Conservation (phyloP, 2,797 vertebrate species). For the Thunnus albacares region DNA sequence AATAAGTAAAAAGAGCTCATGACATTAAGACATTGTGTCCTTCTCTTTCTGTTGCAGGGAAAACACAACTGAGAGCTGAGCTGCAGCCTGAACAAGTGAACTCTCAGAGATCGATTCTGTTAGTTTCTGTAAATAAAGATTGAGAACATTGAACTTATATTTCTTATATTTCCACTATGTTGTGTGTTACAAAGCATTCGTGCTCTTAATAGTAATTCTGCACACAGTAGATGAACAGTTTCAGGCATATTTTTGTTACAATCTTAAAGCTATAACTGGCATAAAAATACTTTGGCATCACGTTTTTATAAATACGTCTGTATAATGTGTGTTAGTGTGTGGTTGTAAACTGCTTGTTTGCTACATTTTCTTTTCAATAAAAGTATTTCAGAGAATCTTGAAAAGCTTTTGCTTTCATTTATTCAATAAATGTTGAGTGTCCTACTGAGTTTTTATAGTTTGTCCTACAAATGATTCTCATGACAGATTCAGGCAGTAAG, state of each 20-base stretch:
- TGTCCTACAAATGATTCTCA: not conserved
- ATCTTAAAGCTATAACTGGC: not conserved
- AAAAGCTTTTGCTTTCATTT: not conserved
- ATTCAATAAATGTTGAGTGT: not conserved
- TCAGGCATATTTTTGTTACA: not conserved
- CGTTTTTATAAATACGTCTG: not conserved
- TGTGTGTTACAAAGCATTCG: not conserved
- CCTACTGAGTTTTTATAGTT: not conserved
- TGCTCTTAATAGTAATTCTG: not conserved
- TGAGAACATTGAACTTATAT: not conserved
- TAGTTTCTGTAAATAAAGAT: slow-evolving; percentile 23
- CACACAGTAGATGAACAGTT: not conserved
- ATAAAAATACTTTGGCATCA: not conserved
- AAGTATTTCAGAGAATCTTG: not conserved
- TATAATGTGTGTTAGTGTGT: not conserved
- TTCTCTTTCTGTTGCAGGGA: slow-evolving; percentile 53
- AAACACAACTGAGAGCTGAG: slow-evolving; percentile 43
- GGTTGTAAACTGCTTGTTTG: not conserved
- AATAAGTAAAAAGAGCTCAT: not conserved
- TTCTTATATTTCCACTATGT: not conserved
- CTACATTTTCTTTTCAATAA: slow-evolving; percentile 23
- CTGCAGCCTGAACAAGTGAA: not conserved
- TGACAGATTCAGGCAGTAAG: not conserved
- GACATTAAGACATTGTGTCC: not conserved
- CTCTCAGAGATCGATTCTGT: not conserved